These are phyloP conservation scores for Lepidocolaptes lacrymiger DNA, from an alignment of 2,797 vertebrate species.

Conservation along the genomic window DNA sequence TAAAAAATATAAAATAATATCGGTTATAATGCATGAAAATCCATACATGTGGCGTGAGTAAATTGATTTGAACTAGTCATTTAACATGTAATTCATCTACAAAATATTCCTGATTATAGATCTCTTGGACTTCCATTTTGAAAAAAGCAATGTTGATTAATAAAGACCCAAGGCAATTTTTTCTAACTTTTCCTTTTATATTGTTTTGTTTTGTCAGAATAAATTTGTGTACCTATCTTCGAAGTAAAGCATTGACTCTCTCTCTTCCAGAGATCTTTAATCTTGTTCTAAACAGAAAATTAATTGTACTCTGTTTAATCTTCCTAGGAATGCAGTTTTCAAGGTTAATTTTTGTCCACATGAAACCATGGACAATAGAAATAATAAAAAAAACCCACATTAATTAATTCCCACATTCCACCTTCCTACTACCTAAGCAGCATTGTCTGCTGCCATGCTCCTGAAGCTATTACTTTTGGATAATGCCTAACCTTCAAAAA, in stretches of 20 bases:
- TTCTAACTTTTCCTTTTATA: not conserved
- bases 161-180: not conserved
- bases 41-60: not conserved
- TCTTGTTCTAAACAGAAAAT: constrained; percentile 19
- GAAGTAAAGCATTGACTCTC: constrained; percentile 6
- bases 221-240: not conserved
- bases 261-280: constrained; percentile 7
- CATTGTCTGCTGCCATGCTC: not conserved
- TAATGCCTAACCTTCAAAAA: not conserved
- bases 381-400: not conserved
- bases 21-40: not conserved
- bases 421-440: not conserved
- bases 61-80: not conserved
- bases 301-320: not conserved
- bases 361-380: not conserved
- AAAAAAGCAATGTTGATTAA: not conserved
- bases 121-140: constrained; percentile 1
- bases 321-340: not conserved
- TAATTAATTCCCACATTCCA: not conserved
- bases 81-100: not conserved
- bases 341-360: not conserved
- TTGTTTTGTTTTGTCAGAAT: constrained; percentile 9
- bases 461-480: not conserved
- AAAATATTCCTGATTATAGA: not conserved
- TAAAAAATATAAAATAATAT: not conserved